phyloP scores from a whole-genome alignment of 2,888 invertebrate species.

The Luperina testacea region DNA sequence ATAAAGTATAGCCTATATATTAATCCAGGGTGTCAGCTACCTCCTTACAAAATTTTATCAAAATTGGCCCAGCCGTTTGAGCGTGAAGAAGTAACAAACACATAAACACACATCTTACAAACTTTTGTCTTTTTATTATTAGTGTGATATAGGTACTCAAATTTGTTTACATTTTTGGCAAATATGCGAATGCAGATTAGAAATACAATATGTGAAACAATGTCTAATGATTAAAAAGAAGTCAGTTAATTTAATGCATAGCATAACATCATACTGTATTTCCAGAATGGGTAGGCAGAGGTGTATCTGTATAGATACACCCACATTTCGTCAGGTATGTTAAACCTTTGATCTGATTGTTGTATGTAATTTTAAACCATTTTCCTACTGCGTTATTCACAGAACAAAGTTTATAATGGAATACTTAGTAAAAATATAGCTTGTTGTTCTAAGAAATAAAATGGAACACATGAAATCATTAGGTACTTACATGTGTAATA shows the following conservation, averaged over 20 bases:
- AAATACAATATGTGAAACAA: not conserved
- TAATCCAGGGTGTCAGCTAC: no score
- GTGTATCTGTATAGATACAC: not conserved
- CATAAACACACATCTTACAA: no score
- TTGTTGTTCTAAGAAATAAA: conserved; percentile 42
- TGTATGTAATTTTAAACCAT: not conserved
- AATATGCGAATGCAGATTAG: no score
- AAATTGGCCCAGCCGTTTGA: no score
- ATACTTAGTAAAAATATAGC: not conserved
- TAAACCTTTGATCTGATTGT: not conserved
- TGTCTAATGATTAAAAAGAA: not conserved
- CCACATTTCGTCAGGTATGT: not conserved
- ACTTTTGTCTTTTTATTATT: no score
- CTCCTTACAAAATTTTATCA: no score
- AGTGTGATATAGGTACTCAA: no score
- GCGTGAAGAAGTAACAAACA: no score
- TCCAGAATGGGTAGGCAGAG: not conserved
- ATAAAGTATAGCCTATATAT: no score
- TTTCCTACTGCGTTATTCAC: conserved; percentile 7
- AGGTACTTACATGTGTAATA: conserved; percentile 10
- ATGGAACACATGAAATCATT: conserved; percentile 24
- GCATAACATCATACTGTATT: not conserved
- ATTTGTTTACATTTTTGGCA: no score
- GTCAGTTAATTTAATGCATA: not conserved
- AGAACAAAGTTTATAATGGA: conserved; percentile 1